Conservation (phyloP, 2,888 invertebrate species). For the Cybosia mesomella region DNA sequence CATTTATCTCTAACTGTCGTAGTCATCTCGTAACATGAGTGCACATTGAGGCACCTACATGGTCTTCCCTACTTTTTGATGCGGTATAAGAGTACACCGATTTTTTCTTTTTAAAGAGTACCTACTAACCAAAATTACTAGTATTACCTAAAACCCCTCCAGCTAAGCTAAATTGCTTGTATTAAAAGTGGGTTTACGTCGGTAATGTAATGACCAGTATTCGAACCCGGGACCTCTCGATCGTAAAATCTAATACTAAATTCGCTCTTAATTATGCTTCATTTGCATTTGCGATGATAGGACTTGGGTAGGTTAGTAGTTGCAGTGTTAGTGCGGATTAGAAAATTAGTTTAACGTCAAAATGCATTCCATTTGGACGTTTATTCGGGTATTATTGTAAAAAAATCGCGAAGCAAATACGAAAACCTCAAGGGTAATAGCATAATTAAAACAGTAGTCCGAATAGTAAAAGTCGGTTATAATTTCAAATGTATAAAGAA, state of each 20-base stretch:
- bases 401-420: neutral
- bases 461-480: neutral
- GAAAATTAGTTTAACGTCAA: neutral
- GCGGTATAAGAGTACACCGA: neutral
- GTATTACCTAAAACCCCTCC: too few species aligned
- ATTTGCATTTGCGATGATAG: too few species aligned
- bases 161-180: too few species aligned
- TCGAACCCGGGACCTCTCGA: too few species aligned
- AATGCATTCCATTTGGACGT: conserved; percentile 2
- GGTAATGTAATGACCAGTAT: too few species aligned
- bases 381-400: conserved; percentile 2
- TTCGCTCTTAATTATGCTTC: too few species aligned
- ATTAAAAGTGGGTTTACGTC: too few species aligned
- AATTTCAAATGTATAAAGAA: neutral
- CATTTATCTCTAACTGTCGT: conserved; percentile 79
- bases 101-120: too few species aligned
- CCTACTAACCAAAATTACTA: too few species aligned
- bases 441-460: neutral
- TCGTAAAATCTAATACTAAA: too few species aligned
- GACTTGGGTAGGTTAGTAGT: too few species aligned
- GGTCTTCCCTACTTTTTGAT: neutral
- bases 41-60: conserved; percentile 20
- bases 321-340: too few species aligned
- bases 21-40: conserved; percentile 60
- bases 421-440: neutral